Evolutionary conservation across 1,140 invertebrate species (phyloP).

Genomic region (Eumaeus atala): DNA sequence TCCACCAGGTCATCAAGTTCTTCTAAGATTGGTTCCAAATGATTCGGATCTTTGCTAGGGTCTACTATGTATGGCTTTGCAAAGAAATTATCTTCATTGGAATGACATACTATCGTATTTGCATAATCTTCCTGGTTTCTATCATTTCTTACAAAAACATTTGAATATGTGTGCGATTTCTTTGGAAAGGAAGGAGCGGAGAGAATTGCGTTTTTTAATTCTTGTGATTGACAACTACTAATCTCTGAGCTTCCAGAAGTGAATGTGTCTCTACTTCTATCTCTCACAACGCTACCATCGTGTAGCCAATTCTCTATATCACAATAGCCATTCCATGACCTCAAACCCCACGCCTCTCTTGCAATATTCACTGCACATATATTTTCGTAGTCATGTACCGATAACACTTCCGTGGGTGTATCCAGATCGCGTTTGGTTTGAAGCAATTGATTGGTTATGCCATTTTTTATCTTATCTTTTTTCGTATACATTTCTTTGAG

Average conservation of each 20-base stretch:
- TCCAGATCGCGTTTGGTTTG: slow-evolving; percentile 66
- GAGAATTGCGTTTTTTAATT: slow-evolving; percentile 59
- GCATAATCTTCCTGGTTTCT: slow-evolving; percentile 74
- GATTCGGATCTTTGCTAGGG: slow-evolving; percentile 71
- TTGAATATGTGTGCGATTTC: slow-evolving; percentile 61
- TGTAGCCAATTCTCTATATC: slow-evolving; percentile 80
- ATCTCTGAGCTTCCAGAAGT: slow-evolving; percentile 74
- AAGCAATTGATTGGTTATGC: slow-evolving; percentile 35
- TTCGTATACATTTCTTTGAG: slow-evolving; percentile 71
- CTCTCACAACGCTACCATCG: slow-evolving; percentile 77
- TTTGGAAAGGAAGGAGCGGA: slow-evolving; percentile 62
- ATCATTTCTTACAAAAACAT: slow-evolving; percentile 59
- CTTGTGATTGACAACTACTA: slow-evolving; percentile 63
- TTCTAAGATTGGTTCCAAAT: slow-evolving; percentile 76
- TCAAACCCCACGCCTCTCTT: slow-evolving; percentile 78
- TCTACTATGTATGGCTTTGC: slow-evolving; percentile 76
- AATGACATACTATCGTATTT: slow-evolving; percentile 72
- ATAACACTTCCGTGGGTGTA: slow-evolving; percentile 76
- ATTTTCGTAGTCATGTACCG: slow-evolving; percentile 81
- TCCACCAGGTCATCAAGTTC: slow-evolving; percentile 75
- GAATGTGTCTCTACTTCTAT: slow-evolving; percentile 75
- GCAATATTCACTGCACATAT: slow-evolving; percentile 80
- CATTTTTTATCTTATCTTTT: slow-evolving; percentile 61
- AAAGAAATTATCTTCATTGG: slow-evolving; percentile 67
- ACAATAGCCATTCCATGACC: slow-evolving; percentile 79